A percentile compares a stretch with the other conserved stretches of the same genome.
Evolutionary conservation across 2,113 vertebrate species (phyloP).

Genomic region (Limnothrissa miodon): DNA sequence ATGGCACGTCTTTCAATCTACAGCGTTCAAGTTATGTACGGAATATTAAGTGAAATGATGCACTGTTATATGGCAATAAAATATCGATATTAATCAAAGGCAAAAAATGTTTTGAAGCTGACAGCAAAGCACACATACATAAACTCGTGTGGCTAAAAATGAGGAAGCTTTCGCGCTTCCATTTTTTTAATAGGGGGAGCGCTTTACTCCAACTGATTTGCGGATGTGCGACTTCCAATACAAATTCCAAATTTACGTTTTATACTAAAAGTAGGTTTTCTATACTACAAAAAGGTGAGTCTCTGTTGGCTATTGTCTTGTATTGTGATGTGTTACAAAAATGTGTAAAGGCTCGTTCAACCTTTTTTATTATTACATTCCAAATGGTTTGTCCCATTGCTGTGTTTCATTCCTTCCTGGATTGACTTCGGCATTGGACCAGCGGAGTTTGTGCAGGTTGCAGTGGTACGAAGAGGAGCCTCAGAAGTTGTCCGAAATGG

Average conservation of each 20-base stretch:
- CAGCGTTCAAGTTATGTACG: too few relatives aligned
- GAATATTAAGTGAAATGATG: too few relatives aligned
- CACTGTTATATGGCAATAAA: too few relatives aligned
- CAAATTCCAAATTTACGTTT: neutral
- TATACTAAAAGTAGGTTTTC: neutral
- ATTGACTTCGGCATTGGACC: constrained; percentile 41
- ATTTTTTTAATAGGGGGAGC: constrained; percentile 7
- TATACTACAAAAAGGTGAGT: neutral
- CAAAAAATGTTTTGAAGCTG: neutral
- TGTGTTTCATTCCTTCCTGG: constrained; percentile 65
- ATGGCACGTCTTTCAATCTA: too few relatives aligned
- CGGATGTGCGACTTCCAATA: neutral
- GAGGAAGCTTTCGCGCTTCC: neutral
- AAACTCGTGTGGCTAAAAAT: neutral
- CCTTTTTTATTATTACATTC: neutral
- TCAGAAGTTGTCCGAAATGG: neutral
- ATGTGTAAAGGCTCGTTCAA: neutral
- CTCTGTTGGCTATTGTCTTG: neutral
- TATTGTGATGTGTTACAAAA: neutral
- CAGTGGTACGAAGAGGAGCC: neutral
- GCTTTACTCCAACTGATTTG: neutral
- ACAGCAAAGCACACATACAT: neutral
- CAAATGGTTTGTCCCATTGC: constrained; percentile 66
- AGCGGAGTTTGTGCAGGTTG: constrained; percentile 39
- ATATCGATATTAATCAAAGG: too few relatives aligned